phyloP scores from a whole-genome alignment of 2,113 vertebrate genomes.

The Neomonachus schauinslandi region DNA sequence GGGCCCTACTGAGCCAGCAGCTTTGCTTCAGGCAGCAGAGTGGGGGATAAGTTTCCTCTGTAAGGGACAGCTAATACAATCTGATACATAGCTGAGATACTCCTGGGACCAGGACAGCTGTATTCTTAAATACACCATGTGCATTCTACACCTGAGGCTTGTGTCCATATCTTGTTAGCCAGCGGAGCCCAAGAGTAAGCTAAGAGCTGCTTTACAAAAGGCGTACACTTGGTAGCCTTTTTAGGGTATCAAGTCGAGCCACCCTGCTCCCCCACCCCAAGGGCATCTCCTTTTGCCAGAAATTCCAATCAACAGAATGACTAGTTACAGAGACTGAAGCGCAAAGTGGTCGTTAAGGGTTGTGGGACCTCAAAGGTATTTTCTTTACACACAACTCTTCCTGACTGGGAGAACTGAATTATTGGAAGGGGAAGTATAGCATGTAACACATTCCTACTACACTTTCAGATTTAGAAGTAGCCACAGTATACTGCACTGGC shows the following conservation, averaged over 20 bases:
- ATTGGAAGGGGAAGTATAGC: not conserved
- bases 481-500: not conserved
- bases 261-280: not conserved
- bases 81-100: not conserved
- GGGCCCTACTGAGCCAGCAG: not conserved
- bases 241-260: not conserved
- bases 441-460: not conserved
- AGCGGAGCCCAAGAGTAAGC: not conserved
- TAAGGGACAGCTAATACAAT: not conserved
- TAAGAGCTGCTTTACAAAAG: not conserved
- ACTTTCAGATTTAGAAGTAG: not conserved
- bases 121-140: not conserved
- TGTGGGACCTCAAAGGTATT: not conserved
- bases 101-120: not conserved
- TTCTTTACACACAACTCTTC: not conserved
- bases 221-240: not conserved
- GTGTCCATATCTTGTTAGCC: not conserved
- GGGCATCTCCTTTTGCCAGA: not conserved
- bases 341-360: not conserved
- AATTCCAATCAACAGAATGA: not conserved
- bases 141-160: not conserved
- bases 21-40: not conserved
- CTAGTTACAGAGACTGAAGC: not conserved
- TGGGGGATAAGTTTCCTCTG: not conserved
- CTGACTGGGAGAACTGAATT: not conserved